A percentile compares a stretch with the other conserved stretches of the same genome.
Evolutionary conservation across 1,140 invertebrate species (phyloP).

Genomic region (Hylyphantes graminicola): DNA sequence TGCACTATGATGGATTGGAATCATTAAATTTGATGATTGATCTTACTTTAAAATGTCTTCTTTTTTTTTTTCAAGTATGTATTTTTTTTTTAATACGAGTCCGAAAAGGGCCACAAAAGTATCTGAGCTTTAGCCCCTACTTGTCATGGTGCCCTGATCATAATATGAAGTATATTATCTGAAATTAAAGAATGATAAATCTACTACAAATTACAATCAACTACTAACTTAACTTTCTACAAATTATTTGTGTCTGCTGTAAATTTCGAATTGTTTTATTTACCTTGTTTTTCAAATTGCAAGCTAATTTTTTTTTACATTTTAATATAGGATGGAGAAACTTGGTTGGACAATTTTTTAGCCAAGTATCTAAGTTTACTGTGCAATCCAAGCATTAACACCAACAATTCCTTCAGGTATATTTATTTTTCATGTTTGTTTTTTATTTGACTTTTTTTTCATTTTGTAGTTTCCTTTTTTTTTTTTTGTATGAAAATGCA

Average conservation of each 20-base stretch:
- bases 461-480: neutral
- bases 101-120: no score
- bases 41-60: no score
- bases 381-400: constrained; percentile 12
- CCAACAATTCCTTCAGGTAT: constrained; percentile 37
- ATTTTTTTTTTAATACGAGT: no score
- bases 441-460: neutral
- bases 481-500: no score
- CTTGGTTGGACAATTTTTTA: constrained; percentile 39
- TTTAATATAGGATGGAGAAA: constrained; percentile 29
- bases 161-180: no score
- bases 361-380: constrained; percentile 34
- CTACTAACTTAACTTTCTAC: no score
- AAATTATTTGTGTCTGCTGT: constrained; percentile 1
- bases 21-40: no score
- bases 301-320: constrained; percentile 11
- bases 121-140: no score
- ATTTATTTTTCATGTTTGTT: neutral
- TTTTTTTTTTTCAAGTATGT: no score
- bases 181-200: no score
- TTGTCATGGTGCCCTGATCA: no score
- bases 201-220: neutral
- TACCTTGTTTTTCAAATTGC: neutral
- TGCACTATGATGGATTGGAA: no score
- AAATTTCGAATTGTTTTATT: neutral